Conservation (phyloP, 1,140 invertebrate genomes). For the Drosophila prosaltans region DNA sequence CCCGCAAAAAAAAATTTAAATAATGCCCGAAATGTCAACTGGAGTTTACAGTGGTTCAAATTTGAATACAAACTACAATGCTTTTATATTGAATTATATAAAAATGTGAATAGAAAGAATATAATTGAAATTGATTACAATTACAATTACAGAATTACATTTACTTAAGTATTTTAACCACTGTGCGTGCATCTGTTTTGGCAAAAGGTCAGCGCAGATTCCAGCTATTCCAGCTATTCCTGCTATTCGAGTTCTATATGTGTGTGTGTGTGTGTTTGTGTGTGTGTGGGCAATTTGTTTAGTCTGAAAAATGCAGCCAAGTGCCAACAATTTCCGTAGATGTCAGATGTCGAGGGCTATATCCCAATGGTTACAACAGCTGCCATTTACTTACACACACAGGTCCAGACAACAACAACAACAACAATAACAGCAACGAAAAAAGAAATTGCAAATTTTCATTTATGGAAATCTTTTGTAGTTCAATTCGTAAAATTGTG, state of each 20-base stretch:
- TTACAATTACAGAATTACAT: neutral
- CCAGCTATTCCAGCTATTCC: slow-evolving; percentile 31
- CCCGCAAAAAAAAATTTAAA: slow-evolving; percentile 48
- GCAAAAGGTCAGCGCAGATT: slow-evolving; percentile 25
- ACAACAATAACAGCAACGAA: neutral
- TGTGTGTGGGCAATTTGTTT: slow-evolving; percentile 52
- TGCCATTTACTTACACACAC: slow-evolving; percentile 2
- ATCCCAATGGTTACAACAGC: slow-evolving; percentile 6
- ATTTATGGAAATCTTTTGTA: slow-evolving; percentile 47
- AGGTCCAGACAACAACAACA: slow-evolving; percentile 17
- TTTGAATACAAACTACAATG: neutral
- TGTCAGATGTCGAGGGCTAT: slow-evolving; percentile 35
- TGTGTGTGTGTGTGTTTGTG: too few species aligned
- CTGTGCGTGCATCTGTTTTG: slow-evolving; percentile 14
- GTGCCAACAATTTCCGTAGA: slow-evolving; percentile 48
- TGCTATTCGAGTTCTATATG: neutral
- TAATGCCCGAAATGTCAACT: slow-evolving; percentile 59
- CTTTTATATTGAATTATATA: too few species aligned
- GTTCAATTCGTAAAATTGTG: slow-evolving; percentile 10
- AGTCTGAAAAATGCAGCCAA: slow-evolving; percentile 49
- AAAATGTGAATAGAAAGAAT: too few species aligned
- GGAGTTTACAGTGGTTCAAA: neutral
- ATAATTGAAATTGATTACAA: too few species aligned
- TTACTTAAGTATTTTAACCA: neutral
- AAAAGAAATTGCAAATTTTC: slow-evolving; percentile 37